These are phyloP conservation scores for Suillia variegata DNA, from an alignment of 2,888 invertebrate genomes.

Conservation along the genomic window DNA sequence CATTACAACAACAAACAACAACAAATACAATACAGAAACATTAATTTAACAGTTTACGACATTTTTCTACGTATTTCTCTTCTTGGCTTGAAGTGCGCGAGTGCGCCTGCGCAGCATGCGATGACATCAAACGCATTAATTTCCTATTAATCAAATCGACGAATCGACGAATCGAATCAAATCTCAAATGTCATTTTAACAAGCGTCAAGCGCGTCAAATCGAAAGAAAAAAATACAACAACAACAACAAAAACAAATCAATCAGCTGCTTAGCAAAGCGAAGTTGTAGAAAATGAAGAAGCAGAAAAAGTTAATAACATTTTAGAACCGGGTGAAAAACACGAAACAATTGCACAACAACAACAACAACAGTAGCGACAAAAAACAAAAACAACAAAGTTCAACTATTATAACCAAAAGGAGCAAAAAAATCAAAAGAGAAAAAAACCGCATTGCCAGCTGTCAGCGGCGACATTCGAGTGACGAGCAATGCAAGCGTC, in stretches of 20 bases:
- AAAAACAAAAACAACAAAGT: constrained; percentile 33
- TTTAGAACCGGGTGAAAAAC: not conserved
- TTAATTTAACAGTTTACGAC: constrained; percentile 17
- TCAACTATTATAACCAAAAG: constrained; percentile 15
- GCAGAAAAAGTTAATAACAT: constrained; percentile 4
- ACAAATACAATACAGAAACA: too few species aligned
- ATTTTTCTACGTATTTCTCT: constrained; percentile 17
- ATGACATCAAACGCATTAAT: constrained; percentile 46
- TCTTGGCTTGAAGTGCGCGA: not conserved
- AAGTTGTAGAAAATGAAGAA: too few species aligned
- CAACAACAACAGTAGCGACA: constrained; percentile 32
- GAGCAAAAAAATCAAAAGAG: too few species aligned
- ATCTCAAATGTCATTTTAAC: constrained; percentile 44
- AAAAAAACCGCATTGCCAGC: constrained; percentile 10
- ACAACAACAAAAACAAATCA: constrained; percentile 5
- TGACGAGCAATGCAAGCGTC: constrained; percentile 48
- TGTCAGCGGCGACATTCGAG: constrained; percentile 7
- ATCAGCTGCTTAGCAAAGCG: not conserved
- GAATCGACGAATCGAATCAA: too few species aligned
- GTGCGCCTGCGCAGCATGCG: constrained; percentile 17
- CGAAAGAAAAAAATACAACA: not conserved
- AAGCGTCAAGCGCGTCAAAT: not conserved
- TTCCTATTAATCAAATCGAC: constrained; percentile 35
- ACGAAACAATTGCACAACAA: constrained; percentile 9
- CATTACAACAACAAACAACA: too few species aligned